Conservation (phyloP, 2,113 vertebrate genomes). For the Micronycteris hirsuta region DNA sequence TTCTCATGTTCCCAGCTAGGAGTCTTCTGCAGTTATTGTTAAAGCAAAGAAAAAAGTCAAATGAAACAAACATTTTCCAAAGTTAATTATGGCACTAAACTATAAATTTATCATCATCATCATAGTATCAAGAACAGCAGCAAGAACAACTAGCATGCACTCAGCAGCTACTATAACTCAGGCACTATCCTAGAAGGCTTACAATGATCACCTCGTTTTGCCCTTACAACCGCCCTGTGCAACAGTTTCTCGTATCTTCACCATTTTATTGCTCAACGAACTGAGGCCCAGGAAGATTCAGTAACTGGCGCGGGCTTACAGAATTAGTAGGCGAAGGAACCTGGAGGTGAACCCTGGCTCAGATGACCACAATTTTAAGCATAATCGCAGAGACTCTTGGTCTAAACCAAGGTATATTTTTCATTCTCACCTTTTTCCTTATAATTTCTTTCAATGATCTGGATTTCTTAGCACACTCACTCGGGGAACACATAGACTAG, state of each 20-base stretch:
- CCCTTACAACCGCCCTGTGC: background rate
- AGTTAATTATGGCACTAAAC: background rate
- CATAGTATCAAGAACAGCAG: background rate
- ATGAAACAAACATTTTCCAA: background rate
- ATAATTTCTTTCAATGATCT: background rate
- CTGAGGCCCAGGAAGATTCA: background rate
- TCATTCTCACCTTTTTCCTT: background rate
- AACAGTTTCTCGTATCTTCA: background rate
- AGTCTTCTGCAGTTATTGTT: background rate
- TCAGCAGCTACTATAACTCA: fast-evolving
- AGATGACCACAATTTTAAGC: background rate
- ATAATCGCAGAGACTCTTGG: background rate
- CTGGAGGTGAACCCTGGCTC: background rate
- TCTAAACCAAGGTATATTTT: background rate
- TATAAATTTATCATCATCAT: background rate
- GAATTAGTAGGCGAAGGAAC: background rate
- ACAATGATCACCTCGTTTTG: background rate
- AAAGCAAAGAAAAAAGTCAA: background rate
- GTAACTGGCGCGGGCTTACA: background rate
- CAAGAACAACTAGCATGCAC: too few relatives aligned
- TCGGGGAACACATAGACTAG: background rate
- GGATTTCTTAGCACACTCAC: background rate
- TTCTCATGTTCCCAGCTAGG: background rate
- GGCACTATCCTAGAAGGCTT: background rate
- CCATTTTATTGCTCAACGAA: background rate